Percentiles rank a stretch among this genome's conserved stretches.
These are phyloP conservation scores for Oxyscelio sp. DNA, from an alignment of 2,888 invertebrate species.

Conservation along the genomic window DNA sequence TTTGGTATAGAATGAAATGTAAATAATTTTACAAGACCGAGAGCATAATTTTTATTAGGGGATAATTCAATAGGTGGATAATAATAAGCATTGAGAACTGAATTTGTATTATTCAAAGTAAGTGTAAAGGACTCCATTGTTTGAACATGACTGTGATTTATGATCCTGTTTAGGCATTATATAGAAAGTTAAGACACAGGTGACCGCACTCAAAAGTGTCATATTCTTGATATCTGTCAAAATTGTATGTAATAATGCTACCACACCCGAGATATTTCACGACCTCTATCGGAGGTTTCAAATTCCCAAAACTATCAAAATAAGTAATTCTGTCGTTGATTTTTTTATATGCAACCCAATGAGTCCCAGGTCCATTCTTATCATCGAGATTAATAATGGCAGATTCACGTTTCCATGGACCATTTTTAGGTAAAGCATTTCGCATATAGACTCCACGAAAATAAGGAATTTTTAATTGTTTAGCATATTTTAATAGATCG, in stretches of 20 bases:
- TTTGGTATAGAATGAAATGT: no score
- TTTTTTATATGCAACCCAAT: slow-evolving; percentile 79
- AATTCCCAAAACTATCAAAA: slow-evolving; percentile 86
- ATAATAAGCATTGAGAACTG: no score
- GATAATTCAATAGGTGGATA: slow-evolving; percentile 60
- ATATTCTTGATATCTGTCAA: slow-evolving; percentile 79
- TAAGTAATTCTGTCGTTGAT: slow-evolving; percentile 79
- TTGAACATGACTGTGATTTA: no score
- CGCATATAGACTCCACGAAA: slow-evolving; percentile 84
- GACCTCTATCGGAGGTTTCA: slow-evolving; percentile 82
- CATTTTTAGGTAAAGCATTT: slow-evolving; percentile 73
- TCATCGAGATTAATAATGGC: slow-evolving; percentile 46
- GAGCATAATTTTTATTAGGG: no score
- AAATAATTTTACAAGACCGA: slow-evolving; percentile 81
- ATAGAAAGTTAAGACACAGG: no score
- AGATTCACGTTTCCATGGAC: slow-evolving; percentile 19
- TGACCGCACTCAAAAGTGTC: slow-evolving; percentile 77
- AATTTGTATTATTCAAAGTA: no score
- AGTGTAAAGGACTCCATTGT: no score
- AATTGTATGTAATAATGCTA: slow-evolving; percentile 77
- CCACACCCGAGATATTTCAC: slow-evolving; percentile 18
- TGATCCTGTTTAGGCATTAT: no score
- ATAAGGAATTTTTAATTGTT: slow-evolving; percentile 78
- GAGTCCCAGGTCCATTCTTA: slow-evolving; percentile 80
- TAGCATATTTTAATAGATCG: slow-evolving; percentile 80